phyloP scores from a whole-genome alignment of 2,797 vertebrate genomes.

The Menidia menidia region DNA sequence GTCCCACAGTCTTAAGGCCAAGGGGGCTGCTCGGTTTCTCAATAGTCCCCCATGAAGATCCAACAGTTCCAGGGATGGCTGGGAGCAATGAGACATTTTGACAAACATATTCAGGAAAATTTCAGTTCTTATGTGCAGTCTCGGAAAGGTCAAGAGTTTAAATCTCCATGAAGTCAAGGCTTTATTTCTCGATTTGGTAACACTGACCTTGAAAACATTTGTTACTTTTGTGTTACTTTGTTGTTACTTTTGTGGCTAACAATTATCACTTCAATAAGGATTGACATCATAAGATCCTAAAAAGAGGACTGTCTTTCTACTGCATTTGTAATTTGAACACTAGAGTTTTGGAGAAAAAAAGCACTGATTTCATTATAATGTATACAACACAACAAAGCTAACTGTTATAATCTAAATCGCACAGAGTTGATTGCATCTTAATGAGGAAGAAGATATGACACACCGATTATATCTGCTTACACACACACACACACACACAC shows the following conservation, averaged over 20 bases:
- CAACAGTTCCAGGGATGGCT: slow-evolving; percentile 73
- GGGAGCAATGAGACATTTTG: slow-evolving; percentile 68
- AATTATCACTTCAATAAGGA: neutral
- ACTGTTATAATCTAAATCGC: neutral
- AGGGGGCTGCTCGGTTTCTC: slow-evolving; percentile 62
- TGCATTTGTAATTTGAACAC: neutral
- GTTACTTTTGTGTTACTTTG: no score
- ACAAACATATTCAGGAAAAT: slow-evolving; percentile 71
- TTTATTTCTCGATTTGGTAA: slow-evolving; percentile 56
- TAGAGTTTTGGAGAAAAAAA: neutral
- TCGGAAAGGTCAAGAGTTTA: slow-evolving; percentile 59
- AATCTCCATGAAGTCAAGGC: slow-evolving; percentile 67
- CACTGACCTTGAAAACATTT: slow-evolving; percentile 77
- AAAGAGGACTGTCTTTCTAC: neutral
- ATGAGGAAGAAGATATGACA: neutral
- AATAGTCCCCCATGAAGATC: slow-evolving; percentile 65
- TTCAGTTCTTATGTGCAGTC: slow-evolving; percentile 48
- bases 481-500: slow-evolving; percentile 28
- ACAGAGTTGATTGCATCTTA: neutral
- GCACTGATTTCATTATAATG: no score
- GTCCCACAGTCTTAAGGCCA: slow-evolving; percentile 75
- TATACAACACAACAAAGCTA: no score
- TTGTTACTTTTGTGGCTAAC: slow-evolving; percentile 4
- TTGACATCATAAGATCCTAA: no score
- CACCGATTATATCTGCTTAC: neutral